Conservation (phyloP, 2,797 vertebrate species). For the Hafferia zeledoni region DNA sequence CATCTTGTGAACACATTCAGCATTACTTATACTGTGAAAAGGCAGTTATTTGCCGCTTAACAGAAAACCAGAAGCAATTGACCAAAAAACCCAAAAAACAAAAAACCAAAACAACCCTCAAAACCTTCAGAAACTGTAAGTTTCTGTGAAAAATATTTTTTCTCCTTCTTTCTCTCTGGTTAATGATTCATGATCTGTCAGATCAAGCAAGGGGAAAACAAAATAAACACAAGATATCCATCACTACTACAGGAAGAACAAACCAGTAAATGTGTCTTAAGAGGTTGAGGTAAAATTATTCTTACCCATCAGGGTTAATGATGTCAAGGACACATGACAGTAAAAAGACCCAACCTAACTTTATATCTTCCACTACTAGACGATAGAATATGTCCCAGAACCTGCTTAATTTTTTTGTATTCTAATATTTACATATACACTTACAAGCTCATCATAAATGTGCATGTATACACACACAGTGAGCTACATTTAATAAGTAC, state of each 20-base stretch:
- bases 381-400: not conserved
- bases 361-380: not conserved
- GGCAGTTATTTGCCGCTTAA: not conserved
- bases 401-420: not conserved
- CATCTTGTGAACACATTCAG: not conserved
- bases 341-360: fast-evolving
- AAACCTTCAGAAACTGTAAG: not conserved
- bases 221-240: not conserved
- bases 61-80: not conserved
- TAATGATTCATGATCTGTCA: not conserved
- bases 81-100: no score
- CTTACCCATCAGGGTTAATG: not conserved
- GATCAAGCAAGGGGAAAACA: not conserved
- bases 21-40: not conserved
- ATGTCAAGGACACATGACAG: not conserved
- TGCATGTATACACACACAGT: fast-evolving
- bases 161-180: not conserved
- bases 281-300: not conserved
- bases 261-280: not conserved
- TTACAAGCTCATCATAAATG: not conserved
- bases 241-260: not conserved
- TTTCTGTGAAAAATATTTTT: not conserved
- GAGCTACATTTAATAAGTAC: not conserved
- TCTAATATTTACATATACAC: not conserved
- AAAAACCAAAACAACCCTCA: not conserved